phyloP scores from a whole-genome alignment of 2,888 invertebrate species.

The Acrobeloides nanus region DNA sequence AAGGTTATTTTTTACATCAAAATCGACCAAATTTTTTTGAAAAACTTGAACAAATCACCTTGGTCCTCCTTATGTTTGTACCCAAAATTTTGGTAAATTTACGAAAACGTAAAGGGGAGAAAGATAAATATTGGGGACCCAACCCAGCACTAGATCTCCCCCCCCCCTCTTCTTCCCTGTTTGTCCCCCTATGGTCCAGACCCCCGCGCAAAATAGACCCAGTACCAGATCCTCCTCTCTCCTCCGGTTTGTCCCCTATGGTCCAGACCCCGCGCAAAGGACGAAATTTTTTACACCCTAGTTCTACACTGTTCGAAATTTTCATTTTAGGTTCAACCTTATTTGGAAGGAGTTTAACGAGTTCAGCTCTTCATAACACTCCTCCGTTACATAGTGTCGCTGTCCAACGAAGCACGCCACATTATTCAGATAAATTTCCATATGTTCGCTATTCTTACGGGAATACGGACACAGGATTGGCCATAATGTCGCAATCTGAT shows the following conservation, averaged over 20 bases:
- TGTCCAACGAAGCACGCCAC: slow-evolving; percentile 50
- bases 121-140: background rate
- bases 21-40: no score
- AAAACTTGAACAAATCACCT: no score
- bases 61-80: no score
- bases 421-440: slow-evolving; percentile 47
- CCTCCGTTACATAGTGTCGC: slow-evolving; percentile 49
- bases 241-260: background rate
- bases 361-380: slow-evolving; percentile 42
- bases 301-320: slow-evolving; percentile 2
- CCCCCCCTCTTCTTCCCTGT: no score
- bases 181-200: background rate
- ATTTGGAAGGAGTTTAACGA: slow-evolving; percentile 43
- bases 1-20: no score
- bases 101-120: no score
- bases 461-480: slow-evolving; percentile 41
- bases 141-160: no score
- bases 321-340: slow-evolving; percentile 37
- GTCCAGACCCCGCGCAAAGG: slow-evolving; percentile 4
- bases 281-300: slow-evolving; percentile 13
- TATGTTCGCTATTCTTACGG: slow-evolving; percentile 46
- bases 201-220: no score
- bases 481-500: slow-evolving; percentile 43
- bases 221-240: no score
- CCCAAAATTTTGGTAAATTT: no score